Base-by-base conservation (phyloP, 2,113 vertebrate species). In the Myrmecobius fasciatus region DNA sequence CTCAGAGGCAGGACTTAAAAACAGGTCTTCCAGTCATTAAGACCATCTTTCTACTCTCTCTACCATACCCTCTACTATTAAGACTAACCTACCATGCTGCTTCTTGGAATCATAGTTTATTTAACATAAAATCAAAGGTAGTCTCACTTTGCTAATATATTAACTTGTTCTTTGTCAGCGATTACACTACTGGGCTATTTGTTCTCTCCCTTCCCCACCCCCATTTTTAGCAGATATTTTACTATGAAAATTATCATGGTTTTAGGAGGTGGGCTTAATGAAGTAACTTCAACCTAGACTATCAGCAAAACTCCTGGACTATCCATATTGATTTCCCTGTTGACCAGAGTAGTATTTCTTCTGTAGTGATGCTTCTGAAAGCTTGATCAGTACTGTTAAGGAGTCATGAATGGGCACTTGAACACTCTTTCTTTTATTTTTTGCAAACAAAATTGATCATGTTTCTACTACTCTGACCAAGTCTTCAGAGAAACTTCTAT, bases 391-490 rank as follows among this genome's bases (percentile, higher is more conserved):
- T n/a, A 75, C 67, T n/a, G 36, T 75, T n/a, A n/a, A 83, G 67
- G n/a, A 83, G 67, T 43, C 36, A 83, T 83, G 67, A 43, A 83
- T 83, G 67, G 67, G 67, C 67, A 83, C 67, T 83, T 83, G 67
- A 83, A 24, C 67, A 83, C 67, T 83, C 67, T 83, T 43, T n/a
- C 20, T 83, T 83, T 83, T 43, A 43, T 20, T 83, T 83, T 83
- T 83, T 83, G 67, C 67, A 83, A 83, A 83, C 67, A 83, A n/a
- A 83, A 83, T 83, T 83, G 67, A 83, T 83, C 67, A 83, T 22
- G 36, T 24, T 83, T 83, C 67, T 83, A 8, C 67, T 83, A 83
- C 67, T 83, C 67, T 83, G 67, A 83, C 67, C n/a, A 83, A 83
- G 67, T 83, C 67, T 83, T 83, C 67, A 83, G 14, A 43, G n/a